phyloP scores from a whole-genome alignment of 2,888 invertebrate genomes.

The Drosophila emarginata region DNA sequence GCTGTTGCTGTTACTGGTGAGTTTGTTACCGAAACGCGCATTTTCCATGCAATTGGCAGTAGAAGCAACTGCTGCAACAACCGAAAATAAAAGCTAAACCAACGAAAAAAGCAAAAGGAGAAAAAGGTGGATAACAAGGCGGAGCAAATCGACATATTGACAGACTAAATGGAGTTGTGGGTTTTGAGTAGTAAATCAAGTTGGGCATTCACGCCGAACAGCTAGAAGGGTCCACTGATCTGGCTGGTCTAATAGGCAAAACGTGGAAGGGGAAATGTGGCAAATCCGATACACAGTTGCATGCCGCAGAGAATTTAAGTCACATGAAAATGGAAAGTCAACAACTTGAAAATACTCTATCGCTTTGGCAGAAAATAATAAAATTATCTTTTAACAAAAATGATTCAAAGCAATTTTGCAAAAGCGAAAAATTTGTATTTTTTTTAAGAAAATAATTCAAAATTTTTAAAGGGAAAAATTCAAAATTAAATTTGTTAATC shows the following conservation, averaged over 20 bases:
- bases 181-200: conserved; percentile 78
- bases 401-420: too few relatives aligned
- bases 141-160: conserved; percentile 75
- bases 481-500: too few relatives aligned
- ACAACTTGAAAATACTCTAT: conserved; percentile 1
- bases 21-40: conserved; percentile 72
- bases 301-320: conserved; percentile 63
- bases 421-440: too few relatives aligned
- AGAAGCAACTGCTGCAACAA: conserved; percentile 22
- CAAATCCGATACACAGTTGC: conserved; percentile 29
- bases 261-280: background rate
- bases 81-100: conserved; percentile 24
- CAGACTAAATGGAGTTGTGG: conserved; percentile 77
- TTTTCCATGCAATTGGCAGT: conserved; percentile 65
- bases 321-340: conserved; percentile 7
- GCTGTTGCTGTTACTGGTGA: conserved; percentile 26
- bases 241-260: background rate
- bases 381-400: too few relatives aligned
- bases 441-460: too few relatives aligned
- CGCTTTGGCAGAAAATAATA: too few relatives aligned
- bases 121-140: conserved; percentile 40
- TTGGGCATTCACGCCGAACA: conserved; percentile 55
- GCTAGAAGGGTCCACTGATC: background rate
- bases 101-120: conserved; percentile 19
- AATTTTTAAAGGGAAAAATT: too few relatives aligned